Conservation (phyloP, 1,140 invertebrate genomes). For the Campoletis sonorensis region DNA sequence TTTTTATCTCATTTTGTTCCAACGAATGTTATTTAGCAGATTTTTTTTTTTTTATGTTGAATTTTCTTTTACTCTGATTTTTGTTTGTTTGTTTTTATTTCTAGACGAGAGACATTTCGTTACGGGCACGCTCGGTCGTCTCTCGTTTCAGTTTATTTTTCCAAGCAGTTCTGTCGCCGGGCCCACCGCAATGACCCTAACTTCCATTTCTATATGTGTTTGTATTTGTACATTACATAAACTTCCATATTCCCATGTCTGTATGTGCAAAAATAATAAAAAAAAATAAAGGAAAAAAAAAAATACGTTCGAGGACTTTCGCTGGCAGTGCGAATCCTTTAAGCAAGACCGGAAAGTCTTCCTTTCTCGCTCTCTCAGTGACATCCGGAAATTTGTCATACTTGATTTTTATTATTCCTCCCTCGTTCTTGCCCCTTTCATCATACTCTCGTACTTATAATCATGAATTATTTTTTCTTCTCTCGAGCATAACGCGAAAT, state of each 20-base stretch:
- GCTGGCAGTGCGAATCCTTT: conserved; percentile 33
- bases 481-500: neutral
- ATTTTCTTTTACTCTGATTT: conserved; percentile 36
- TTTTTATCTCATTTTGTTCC: conserved; percentile 22
- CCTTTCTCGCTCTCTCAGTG: conserved; percentile 36
- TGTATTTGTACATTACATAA: neutral
- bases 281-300: conserved; percentile 2
- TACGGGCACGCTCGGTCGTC: conserved; percentile 42
- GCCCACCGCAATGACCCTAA: conserved; percentile 27
- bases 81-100: conserved; percentile 54
- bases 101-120: conserved; percentile 54
- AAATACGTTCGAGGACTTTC: conserved; percentile 26
- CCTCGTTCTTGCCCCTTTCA: conserved; percentile 6
- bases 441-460: neutral
- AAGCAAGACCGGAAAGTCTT: conserved; percentile 14
- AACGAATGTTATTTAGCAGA: neutral
- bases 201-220: neutral
- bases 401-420: conserved; percentile 16
- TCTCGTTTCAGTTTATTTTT: conserved; percentile 63
- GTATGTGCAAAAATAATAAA: neutral
- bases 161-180: conserved; percentile 42
- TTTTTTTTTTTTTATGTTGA: neutral
- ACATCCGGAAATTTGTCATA: conserved; percentile 39
- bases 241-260: no score
- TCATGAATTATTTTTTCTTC: conserved; percentile 16